Conservation (phyloP, 2,797 vertebrate genomes). For the Pantherophis vulpinus region DNA sequence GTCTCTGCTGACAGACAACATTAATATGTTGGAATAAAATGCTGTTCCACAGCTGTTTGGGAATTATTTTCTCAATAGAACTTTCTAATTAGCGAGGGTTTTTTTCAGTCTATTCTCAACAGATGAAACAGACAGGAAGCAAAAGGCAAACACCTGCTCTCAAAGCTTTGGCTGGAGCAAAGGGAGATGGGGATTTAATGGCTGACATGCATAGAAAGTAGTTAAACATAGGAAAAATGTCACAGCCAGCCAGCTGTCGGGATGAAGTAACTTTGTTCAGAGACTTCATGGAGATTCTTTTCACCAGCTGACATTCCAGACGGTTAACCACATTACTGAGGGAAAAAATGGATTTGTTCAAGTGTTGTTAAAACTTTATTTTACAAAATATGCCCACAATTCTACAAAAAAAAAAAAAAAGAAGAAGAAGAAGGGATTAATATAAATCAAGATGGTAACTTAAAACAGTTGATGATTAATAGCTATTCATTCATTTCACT, state of each 20-base stretch:
- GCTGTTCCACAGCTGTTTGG: conserved; percentile 82
- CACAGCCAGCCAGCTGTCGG: conserved; percentile 62
- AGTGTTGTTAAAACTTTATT: conserved; percentile 45
- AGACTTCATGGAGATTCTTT: conserved; percentile 68
- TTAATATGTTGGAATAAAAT: conserved; percentile 70
- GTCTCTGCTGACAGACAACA: conserved; percentile 73
- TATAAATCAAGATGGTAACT: conserved; percentile 33
- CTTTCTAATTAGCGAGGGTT: conserved; percentile 67
- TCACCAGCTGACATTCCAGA: conserved; percentile 68
- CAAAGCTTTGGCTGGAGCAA: conserved; percentile 59
- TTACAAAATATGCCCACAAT: neutral
- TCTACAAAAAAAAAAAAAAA: conserved; percentile 23
- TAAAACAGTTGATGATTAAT: neutral
- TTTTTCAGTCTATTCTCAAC: conserved; percentile 60
- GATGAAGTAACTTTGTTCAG: conserved; percentile 67
- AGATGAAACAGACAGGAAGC: conserved; percentile 67
- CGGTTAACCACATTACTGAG: conserved; percentile 62
- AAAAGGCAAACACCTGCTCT: conserved; percentile 78
- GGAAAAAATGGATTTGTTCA: conserved; percentile 56
- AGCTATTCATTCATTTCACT: conserved; percentile 6
- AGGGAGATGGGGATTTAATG: conserved; percentile 55
- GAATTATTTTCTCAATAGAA: conserved; percentile 76
- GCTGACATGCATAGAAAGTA: conserved; percentile 62
- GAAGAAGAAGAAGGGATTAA: conserved; percentile 24
- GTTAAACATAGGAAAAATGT: conserved; percentile 60